Percentiles rank a stretch among this genome's conserved stretches.
These are phyloP conservation scores for Athrips mouffetella DNA, from an alignment of 2,888 invertebrate species.

Conservation along the genomic window DNA sequence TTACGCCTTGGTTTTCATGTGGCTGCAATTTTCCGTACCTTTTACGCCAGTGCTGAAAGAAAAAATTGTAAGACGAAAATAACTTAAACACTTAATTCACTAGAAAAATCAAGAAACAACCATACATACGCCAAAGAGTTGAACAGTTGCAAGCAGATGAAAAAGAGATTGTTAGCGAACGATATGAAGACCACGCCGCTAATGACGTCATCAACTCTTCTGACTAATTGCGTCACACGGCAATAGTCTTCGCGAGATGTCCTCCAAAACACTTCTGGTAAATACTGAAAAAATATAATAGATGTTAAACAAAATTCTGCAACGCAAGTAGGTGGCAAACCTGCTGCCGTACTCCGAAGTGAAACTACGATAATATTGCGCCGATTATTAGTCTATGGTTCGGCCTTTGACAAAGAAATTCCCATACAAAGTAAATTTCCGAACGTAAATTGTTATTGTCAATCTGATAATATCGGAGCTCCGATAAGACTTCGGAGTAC, in stretches of 20 bases:
- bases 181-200: constrained; percentile 82
- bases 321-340: no score
- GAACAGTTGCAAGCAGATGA: constrained; percentile 84
- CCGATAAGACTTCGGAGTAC: no score
- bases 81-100: background rate
- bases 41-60: constrained; percentile 43
- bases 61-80: background rate
- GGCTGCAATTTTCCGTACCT: constrained; percentile 36
- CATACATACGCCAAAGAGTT: constrained; percentile 82
- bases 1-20: constrained; percentile 30
- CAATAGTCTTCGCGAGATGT: constrained; percentile 82
- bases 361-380: no score
- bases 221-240: constrained; percentile 77
- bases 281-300: constrained; percentile 52
- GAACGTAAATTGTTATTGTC: no score
- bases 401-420: no score
- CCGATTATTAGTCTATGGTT: no score
- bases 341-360: no score
- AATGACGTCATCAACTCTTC: constrained; percentile 80
- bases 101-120: background rate
- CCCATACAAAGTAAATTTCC: no score
- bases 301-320: background rate
- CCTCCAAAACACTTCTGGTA: constrained; percentile 82
- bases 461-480: no score
- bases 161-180: constrained; percentile 84